phyloP scores from a whole-genome alignment of 64 coral and sea anemone species.

The Pachyseris speciosa region DNA sequence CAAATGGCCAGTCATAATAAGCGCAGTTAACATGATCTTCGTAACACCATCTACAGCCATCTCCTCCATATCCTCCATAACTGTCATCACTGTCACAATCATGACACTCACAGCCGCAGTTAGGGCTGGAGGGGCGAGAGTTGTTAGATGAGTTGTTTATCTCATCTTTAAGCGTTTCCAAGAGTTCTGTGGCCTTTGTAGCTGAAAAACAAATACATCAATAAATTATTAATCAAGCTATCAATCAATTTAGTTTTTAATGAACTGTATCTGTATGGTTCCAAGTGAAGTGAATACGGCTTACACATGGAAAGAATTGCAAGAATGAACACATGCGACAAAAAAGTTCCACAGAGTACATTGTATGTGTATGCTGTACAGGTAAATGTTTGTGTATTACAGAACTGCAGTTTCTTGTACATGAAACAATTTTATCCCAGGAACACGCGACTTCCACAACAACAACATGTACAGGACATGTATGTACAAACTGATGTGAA shows the following conservation, averaged over 20 bases:
- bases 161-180: background rate
- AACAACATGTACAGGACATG: too few relatives aligned
- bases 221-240: background rate
- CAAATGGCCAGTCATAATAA: background rate
- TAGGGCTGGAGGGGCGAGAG: background rate
- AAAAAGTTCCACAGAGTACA: too few relatives aligned
- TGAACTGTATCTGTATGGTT: too few relatives aligned
- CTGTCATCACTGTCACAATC: constrained; percentile 41
- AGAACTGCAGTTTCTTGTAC: too few relatives aligned
- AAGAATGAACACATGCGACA: too few relatives aligned
- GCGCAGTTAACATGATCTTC: background rate
- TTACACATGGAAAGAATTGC: too few relatives aligned
- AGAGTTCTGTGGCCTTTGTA: background rate
- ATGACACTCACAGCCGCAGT: constrained; percentile 47
- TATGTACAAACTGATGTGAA: too few relatives aligned
- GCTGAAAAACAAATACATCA: background rate
- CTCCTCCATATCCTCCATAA: background rate
- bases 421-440: too few relatives aligned
- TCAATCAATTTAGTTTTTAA: background rate
- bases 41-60: constrained; percentile 9
- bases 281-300: too few relatives aligned
- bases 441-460: too few relatives aligned
- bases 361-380: too few relatives aligned
- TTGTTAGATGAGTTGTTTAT: background rate
- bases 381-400: too few relatives aligned